Percentiles rank a stretch among this genome's conserved stretches.
phyloP scores from a whole-genome alignment of 1,140 invertebrate species.

The Hydropsyche tenuis region DNA sequence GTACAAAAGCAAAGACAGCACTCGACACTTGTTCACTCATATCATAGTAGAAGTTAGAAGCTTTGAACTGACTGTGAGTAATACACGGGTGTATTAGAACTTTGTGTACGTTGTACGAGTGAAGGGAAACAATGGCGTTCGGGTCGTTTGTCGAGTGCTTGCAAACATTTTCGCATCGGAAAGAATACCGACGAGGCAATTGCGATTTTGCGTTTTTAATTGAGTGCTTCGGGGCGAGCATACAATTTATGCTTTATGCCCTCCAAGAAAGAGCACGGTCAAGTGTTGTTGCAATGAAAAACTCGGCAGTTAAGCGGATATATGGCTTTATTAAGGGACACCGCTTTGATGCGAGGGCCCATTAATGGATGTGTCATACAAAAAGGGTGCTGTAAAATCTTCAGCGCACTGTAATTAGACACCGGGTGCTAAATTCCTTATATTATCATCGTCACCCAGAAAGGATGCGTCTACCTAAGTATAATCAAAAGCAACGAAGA shows the following conservation, averaged over 20 bases:
- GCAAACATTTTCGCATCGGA: conserved; percentile 2
- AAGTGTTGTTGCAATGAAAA: conserved; percentile 8
- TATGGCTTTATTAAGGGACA: conserved; percentile 34
- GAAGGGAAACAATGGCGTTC: no score
- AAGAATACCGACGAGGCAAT: not conserved
- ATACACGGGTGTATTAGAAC: no score
- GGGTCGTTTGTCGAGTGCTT: no score
- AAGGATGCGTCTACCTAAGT: no score
- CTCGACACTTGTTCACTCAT: no score
- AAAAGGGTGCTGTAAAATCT: conserved; percentile 36
- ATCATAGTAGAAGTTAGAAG: no score
- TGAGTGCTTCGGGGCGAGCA: not conserved
- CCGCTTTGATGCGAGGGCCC: conserved; percentile 20
- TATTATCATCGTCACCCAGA: conserved; percentile 17
- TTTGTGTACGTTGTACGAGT: no score
- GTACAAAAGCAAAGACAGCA: no score
- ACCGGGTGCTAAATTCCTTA: conserved; percentile 39
- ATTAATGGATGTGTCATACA: conserved; percentile 45
- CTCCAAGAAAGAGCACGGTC: not conserved
- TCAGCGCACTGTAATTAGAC: conserved; percentile 37
- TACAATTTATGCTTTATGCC: conserved; percentile 25
- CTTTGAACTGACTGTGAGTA: no score
- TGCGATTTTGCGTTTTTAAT: conserved; percentile 13
- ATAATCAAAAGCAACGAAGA: no score
- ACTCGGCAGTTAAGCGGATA: conserved; percentile 6